A percentile compares a stretch with the other conserved stretches of the same genome.
These are phyloP conservation scores for Drosophila persimilis DNA, from an alignment of 1,140 invertebrate species.

Conservation along the genomic window DNA sequence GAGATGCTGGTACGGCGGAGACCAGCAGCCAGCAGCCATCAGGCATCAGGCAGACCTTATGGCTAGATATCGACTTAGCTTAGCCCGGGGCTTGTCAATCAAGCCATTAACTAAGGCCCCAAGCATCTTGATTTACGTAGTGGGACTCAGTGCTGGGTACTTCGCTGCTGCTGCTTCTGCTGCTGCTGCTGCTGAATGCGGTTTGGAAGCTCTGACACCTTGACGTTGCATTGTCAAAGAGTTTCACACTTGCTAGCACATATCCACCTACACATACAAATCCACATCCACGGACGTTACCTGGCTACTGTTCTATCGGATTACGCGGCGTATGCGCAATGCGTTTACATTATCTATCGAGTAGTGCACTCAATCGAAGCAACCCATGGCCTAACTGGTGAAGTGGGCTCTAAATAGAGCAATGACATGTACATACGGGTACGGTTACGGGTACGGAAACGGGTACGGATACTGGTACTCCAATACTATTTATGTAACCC, in stretches of 20 bases:
- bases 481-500: no score
- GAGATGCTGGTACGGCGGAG: conserved; percentile 6
- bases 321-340: conserved; percentile 66
- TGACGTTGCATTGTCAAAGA: conserved; percentile 55
- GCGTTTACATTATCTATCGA: conserved; percentile 6
- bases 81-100: conserved; percentile 41
- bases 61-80: conserved; percentile 43
- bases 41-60: conserved; percentile 28
- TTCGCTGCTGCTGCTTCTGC: conserved; percentile 33
- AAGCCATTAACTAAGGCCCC: conserved; percentile 49
- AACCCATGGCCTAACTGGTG: no score
- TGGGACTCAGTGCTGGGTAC: conserved; percentile 15
- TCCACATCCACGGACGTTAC: background rate
- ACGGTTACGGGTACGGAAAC: no score
- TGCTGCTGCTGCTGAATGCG: conserved; percentile 54
- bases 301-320: conserved; percentile 36
- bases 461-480: no score
- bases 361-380: conserved; percentile 10
- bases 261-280: background rate
- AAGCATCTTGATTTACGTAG: conserved; percentile 62
- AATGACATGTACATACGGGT: conserved; percentile 11
- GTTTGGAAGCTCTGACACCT: conserved; percentile 55
- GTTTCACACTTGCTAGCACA: conserved; percentile 34
- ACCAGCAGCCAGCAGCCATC: conserved; percentile 5
- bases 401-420: background rate